Conservation (phyloP, 2,113 vertebrate genomes). For the Spermophilus dauricus region DNA sequence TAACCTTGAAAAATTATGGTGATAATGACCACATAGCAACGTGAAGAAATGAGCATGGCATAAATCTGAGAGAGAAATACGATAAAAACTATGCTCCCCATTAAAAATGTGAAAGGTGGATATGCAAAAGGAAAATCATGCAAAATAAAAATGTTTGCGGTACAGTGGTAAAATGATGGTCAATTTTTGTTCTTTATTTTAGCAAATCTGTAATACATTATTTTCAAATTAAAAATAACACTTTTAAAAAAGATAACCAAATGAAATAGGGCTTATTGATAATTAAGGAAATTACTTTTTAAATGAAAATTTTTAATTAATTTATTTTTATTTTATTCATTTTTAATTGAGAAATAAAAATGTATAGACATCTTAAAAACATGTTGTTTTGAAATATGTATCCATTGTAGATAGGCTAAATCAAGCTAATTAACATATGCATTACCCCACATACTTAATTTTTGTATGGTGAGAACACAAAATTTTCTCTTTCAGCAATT, state of each 20-base stretch:
- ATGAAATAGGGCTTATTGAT: neutral
- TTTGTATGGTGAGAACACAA: neutral
- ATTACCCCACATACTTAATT: neutral
- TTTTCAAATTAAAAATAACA: constrained; percentile 36
- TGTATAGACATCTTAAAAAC: neutral
- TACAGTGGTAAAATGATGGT: neutral
- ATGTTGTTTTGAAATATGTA: neutral
- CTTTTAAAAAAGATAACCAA: neutral
- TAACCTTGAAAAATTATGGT: constrained; percentile 51
- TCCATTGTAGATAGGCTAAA: neutral
- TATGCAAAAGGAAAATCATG: neutral
- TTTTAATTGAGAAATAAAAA: neutral
- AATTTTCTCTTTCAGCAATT: neutral
- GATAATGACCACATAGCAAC: neutral
- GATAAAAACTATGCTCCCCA: neutral
- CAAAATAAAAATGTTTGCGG: neutral
- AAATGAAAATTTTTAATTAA: neutral
- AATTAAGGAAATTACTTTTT: neutral
- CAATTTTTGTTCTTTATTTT: constrained; percentile 8
- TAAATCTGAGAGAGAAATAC: neutral
- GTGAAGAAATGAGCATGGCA: neutral
- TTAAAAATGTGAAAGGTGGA: neutral
- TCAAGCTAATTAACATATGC: neutral
- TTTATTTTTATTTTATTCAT: neutral
- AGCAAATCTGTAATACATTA: neutral